These are phyloP conservation scores for Drosophila sp. DNA, from an alignment of 1,140 invertebrate genomes.

Conservation along the genomic window DNA sequence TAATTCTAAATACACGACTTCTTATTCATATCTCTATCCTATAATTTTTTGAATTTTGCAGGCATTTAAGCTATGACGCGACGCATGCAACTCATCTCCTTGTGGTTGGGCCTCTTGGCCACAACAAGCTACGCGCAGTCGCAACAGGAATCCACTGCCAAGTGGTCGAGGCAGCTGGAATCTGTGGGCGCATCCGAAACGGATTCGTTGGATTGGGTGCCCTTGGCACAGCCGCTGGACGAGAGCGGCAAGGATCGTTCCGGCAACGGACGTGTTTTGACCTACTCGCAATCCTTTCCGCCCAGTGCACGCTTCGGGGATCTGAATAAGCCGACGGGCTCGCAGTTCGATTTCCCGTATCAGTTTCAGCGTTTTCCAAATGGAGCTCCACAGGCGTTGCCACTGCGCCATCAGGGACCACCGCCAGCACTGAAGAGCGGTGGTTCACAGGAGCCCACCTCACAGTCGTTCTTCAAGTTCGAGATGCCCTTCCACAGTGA, in stretches of 20 bases:
- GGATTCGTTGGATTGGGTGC: conserved; percentile 77
- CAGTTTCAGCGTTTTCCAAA: conserved; percentile 72
- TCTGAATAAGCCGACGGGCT: conserved; percentile 52
- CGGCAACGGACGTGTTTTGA: conserved; percentile 74
- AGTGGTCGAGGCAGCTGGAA: conserved; percentile 81
- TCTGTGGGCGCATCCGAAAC: conserved; percentile 52
- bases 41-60: conserved; percentile 10
- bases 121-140: conserved; percentile 41
- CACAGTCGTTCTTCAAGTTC: conserved; percentile 83
- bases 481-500: conserved; percentile 81
- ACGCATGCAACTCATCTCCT: conserved; percentile 67
- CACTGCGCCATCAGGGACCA: conserved; percentile 49
- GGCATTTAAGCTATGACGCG: conserved; percentile 74
- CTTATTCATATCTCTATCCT: not conserved
- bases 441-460: conserved; percentile 70
- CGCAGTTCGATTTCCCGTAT: conserved; percentile 75
- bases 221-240: conserved; percentile 72
- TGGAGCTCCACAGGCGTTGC: conserved; percentile 53
- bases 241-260: conserved; percentile 73
- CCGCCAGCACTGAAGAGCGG: conserved; percentile 43
- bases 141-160: conserved; percentile 58
- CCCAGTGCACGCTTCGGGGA: conserved; percentile 73
- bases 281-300: conserved; percentile 80
- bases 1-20: too few species aligned
- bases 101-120: conserved; percentile 60